Evolutionary conservation across 1,140 invertebrate genomes (phyloP), one percentile per base, ranked within the genome.

Genomic region (Papilio polytes): DNA sequence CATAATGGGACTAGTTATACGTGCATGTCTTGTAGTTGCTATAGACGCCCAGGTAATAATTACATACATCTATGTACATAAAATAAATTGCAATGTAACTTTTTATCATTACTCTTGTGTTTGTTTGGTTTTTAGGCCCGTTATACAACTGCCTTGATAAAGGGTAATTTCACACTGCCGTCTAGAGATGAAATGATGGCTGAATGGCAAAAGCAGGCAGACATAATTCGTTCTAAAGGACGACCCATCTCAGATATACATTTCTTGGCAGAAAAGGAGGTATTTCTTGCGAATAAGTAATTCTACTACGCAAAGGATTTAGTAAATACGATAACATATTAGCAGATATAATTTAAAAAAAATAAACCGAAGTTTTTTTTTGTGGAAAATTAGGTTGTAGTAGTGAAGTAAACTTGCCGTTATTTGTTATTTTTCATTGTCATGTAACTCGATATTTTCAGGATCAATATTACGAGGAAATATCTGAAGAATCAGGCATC

Each of bases 1-100:
- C 66, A 96, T 98, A 66, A 95, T 98, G 84, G 98, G 97, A 13
- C 89, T 98, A 13, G 96, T 96, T 1, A 88, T 94, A 10, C 85
- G 92, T n/a, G 92, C 91, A 0, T 94, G 93, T 66, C 26, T 94
- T 10, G 91, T 90, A 7, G 86, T 90, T 4, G 91, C 91, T 59
- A 77, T 94, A 4, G 91, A 94, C 73, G 91, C 92, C 26, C 92
- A 94, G 88, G 92, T 93, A 82, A 56, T n/a, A 12, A 13, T 48
- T 48, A 7, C 13, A 12, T 20, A 56, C 53, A 9, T 20, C 18
- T 10, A 20, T 56, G 1, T 56, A 20, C 9, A 20, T 56, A 2
- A 20, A 56, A 56, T 20, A 20, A 20, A 56, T n/a, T 51, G 12
- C 12, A 56, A n/a, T 56, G 0, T 53, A 18, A 56, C 9, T 56